phyloP scores from a whole-genome alignment of 1,140 invertebrate species.

The Magallana ariakensis region DNA sequence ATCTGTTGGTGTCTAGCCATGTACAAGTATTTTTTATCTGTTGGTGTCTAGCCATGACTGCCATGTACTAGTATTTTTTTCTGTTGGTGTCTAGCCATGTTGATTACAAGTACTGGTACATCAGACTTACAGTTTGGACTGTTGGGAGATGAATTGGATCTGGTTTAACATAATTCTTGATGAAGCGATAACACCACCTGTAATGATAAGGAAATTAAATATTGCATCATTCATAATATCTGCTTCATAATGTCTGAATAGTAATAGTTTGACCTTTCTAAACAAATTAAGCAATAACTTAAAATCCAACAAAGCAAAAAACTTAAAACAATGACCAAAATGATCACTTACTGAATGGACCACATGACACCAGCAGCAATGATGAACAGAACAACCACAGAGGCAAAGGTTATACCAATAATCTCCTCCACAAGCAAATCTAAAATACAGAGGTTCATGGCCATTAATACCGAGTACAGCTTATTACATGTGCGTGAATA shows the following conservation, averaged over 20 bases:
- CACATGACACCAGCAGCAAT: slow-evolving; percentile 1
- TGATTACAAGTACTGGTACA: background rate
- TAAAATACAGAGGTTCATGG: background rate
- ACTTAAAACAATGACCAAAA: no score
- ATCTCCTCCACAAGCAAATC: background rate
- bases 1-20: no score
- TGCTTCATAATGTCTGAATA: no score
- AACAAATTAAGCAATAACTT: no score
- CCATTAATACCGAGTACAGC: background rate
- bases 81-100: background rate
- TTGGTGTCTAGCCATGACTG: no score
- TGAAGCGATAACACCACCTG: background rate
- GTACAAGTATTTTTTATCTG: background rate
- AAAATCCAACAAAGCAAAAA: no score
- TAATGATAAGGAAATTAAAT: background rate
- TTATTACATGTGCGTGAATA: no score
- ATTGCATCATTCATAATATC: background rate
- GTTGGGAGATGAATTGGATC: slow-evolving; percentile 6
- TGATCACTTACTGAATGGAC: slow-evolving; percentile 3
- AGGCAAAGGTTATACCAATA: background rate
- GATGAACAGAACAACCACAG: background rate
- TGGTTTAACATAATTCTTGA: slow-evolving; percentile 11
- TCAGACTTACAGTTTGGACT: slow-evolving; percentile 14
- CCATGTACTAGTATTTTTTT: no score
- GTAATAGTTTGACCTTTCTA: no score